A percentile compares a stretch with the other conserved stretches of the same genome.
Conservation (phyloP, 2,797 vertebrate species). For the Stomatorhinus walkeri region DNA sequence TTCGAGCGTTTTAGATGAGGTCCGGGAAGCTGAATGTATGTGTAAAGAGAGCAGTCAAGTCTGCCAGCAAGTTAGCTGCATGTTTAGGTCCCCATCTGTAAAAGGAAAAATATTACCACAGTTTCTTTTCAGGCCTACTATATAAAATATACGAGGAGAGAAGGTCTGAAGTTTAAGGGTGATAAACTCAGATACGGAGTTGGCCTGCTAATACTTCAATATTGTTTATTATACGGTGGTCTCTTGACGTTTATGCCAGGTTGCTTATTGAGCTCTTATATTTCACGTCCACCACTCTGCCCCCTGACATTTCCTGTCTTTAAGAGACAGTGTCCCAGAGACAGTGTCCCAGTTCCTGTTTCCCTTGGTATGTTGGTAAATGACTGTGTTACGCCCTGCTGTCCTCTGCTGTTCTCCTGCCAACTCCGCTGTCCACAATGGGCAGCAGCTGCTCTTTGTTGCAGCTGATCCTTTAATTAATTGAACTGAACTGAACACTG, state of each 20-base stretch:
- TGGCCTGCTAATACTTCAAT: background rate
- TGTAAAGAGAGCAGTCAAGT: background rate
- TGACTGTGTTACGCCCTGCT: background rate
- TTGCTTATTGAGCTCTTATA: background rate
- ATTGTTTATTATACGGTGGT: background rate
- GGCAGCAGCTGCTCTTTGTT: background rate
- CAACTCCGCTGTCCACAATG: background rate
- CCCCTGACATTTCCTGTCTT: background rate
- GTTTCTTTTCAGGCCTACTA: background rate
- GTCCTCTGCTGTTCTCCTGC: background rate
- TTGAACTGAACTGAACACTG: background rate
- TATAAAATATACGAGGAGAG: background rate
- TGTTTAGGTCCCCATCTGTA: background rate
- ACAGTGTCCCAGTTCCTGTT: background rate
- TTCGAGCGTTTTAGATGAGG: background rate
- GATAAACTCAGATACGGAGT: background rate
- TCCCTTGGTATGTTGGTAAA: background rate
- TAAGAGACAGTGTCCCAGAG: background rate
- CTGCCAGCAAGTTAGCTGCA: background rate
- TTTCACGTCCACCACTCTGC: background rate
- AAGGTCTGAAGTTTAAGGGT: background rate
- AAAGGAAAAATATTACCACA: background rate
- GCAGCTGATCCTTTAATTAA: background rate
- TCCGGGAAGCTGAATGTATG: background rate
- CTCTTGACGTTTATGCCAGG: background rate